Base-by-base conservation (phyloP, 2,113 vertebrate species). In the Todiramphus chloris region DNA sequence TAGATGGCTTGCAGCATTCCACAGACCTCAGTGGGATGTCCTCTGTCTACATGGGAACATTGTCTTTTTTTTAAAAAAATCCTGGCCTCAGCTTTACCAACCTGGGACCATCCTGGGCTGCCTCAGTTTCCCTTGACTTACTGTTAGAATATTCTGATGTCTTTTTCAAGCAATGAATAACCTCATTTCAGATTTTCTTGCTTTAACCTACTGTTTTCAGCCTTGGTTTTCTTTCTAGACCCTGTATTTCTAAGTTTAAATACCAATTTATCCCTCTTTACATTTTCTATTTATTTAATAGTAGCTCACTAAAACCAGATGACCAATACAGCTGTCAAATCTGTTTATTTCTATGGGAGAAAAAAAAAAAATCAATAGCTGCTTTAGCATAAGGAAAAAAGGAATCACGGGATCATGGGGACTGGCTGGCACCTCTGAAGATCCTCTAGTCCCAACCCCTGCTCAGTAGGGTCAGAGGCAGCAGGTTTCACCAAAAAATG, bases 71-170 rank as follows among this genome's bases (percentile, higher is more conserved):
- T 48, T 16, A 1, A 13, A 66, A 66, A 77, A 74, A 6, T 11
- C 48, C 37, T 69, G 33, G 4, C 16, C 24, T 76, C 20, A 67
- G 20, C 31, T 83, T 83, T 72, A 58, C 16, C 12, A 68, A 13
- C 2, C 7, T 2, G 3, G 5, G 4, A 7, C 9, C 20, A 35
- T 43, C 4, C 10, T 2, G 1, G 13, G 2, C 14, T 79, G 43
- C 44, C 27, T 87, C 55, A 50, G 25, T 84, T 70, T 50, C 13
- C 30, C 27, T 60, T 31, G 11, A 41, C 13, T 62, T 80, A 35
- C 18, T 8, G 2, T 48, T 85, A 33, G 30, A 73, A 56, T 70
- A 43, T 64, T 68, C 31, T 87, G n/a, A 75, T 23, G 18, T 9
- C 3, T 16, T 93, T 84, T 91, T 79, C 28, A 70, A 63, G 19